phyloP scores from a whole-genome alignment of 37 sponge, comb jelly and placozoan species.

The Chondrosia reniformis region DNA sequence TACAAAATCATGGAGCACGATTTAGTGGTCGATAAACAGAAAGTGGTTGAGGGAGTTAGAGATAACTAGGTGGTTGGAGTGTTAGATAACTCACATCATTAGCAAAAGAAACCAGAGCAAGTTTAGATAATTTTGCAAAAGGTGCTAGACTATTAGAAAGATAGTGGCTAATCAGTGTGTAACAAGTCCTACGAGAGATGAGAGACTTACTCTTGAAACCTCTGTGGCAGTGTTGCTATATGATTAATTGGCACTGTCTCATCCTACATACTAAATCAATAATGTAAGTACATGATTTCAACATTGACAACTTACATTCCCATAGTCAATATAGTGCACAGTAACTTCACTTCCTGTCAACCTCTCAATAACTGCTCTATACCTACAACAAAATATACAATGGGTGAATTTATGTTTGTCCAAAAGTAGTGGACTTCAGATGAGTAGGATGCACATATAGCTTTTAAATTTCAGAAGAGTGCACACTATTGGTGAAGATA shows the following conservation, averaged over 20 bases:
- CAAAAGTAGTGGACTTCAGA: too few species aligned
- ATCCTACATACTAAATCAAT: constrained; percentile 1
- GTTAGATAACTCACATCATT: constrained; percentile 35
- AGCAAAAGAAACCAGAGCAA: constrained; percentile 55
- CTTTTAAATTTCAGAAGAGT: too few species aligned
- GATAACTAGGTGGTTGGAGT: background rate
- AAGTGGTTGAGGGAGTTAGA: background rate
- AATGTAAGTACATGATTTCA: background rate
- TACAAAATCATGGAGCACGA: background rate
- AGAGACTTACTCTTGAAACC: too few species aligned
- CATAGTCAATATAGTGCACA: constrained; percentile 85
- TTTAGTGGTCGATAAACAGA: background rate
- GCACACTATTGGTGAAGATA: too few species aligned
- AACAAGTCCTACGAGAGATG: background rate
- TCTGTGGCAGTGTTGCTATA: too few species aligned
- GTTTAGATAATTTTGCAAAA: constrained; percentile 50
- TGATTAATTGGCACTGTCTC: too few species aligned
- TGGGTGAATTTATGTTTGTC: background rate
- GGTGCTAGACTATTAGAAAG: background rate
- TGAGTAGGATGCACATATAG: too few species aligned
- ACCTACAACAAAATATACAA: constrained; percentile 50
- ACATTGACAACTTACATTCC: constrained; percentile 60
- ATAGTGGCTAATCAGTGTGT: background rate
- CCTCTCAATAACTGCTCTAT: constrained; percentile 75
- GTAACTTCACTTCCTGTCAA: constrained; percentile 43